Conservation (phyloP, 1,140 invertebrate genomes). For the Goniozus legneri region DNA sequence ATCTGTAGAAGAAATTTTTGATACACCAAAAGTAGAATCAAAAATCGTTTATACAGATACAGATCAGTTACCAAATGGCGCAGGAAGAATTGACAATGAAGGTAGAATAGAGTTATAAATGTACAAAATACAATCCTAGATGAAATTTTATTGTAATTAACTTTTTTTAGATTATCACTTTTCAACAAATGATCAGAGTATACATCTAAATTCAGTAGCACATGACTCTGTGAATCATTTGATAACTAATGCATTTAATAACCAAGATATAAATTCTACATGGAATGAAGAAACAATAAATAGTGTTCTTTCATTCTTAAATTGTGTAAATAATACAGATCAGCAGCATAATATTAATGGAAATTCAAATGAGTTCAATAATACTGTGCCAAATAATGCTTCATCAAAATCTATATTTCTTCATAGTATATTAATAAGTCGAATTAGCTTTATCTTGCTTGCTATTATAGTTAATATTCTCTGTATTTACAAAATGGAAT, state of each 20-base stretch:
- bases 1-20: background rate
- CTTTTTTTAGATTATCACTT: no score
- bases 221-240: no score
- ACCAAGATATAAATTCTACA: background rate
- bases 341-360: background rate
- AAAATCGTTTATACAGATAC: background rate
- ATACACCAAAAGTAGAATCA: background rate
- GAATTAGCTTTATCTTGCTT: constrained; percentile 22
- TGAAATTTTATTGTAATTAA: no score
- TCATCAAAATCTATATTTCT: background rate
- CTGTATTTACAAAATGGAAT: constrained; percentile 25
- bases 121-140: no score
- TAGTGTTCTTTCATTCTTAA: background rate
- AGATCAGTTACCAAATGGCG: no score
- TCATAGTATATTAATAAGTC: constrained; percentile 25
- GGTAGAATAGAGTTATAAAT: no score
- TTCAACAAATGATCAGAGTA: no score
- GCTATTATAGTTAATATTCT: constrained; percentile 35
- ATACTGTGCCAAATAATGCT: background rate
- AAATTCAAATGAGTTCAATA: background rate
- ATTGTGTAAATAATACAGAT: background rate
- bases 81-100: no score
- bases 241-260: background rate
- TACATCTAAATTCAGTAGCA: no score
- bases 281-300: background rate